Base-by-base conservation (phyloP, 2,113 vertebrate genomes). In the Hippolais icterina region DNA sequence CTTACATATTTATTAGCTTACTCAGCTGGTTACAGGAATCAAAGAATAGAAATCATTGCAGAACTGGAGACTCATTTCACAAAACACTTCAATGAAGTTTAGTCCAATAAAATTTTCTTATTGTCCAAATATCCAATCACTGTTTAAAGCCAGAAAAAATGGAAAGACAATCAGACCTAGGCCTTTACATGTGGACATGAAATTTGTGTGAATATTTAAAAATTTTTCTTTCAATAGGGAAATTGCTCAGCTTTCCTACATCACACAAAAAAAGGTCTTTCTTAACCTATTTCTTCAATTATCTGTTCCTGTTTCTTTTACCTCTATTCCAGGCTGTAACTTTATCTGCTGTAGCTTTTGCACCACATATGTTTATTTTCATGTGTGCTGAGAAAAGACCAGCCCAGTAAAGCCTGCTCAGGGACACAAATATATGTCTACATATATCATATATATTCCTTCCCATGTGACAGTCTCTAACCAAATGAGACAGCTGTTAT, bases 1-100 rank as follows among this genome's bases (percentile, higher is more conserved):
- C 89, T 94, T 91, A 78, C 56, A 64, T 91, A 87, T 94, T 89
- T 87, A 92, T 94, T 83, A 68, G 20, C 15, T 71, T 84, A 27
- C 47, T 87, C 56, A 84, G 19, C 33, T 75, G n/a, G 27, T 63
- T 89, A 25, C 17, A 50, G 4, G 22, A 89, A 37, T 41, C 19
- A 68, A 90, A 70, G 21, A 41, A 37, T 5, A 90, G 25, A 68
- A 85, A 54, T 52, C n/a, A 25, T 19, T 56, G 24, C 24, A 87
- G 89, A 81, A 52, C 39, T 78, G 39, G 47, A 24, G 24, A 41
- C 4, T 10, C 12, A 21, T 74, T 85, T 92, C 76, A 77, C 33
- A 23, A 74, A 81, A 82, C 31, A 42, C 8, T 75, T 59, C 18
- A 1, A 29, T 24, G 24, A 89, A 91, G 33, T 64, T 87, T 33